These are phyloP conservation scores for Perca flavescens DNA, from an alignment of 2,113 vertebrate species.

Conservation along the genomic window DNA sequence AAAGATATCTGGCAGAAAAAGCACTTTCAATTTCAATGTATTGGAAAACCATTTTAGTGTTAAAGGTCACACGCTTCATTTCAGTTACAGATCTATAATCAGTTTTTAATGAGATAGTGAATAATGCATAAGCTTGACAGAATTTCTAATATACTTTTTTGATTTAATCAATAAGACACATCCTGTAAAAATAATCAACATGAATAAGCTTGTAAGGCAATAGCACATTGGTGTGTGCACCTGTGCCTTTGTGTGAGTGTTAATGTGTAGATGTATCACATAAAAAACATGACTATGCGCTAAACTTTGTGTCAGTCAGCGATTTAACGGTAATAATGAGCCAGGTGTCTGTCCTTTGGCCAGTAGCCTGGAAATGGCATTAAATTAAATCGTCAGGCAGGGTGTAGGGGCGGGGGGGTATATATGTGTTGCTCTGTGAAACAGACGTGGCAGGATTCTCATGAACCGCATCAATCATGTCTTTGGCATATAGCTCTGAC, in stretches of 20 bases:
- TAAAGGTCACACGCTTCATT: constrained; percentile 36
- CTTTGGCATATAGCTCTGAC: constrained; percentile 27
- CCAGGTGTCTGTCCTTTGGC: constrained; percentile 70
- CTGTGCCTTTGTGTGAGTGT: background rate
- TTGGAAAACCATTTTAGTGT: constrained; percentile 24
- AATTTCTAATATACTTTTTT: constrained; percentile 30
- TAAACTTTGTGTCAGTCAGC: constrained; percentile 66
- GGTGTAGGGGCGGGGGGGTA: background rate
- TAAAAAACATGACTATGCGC: constrained; percentile 33
- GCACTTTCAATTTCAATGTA: background rate
- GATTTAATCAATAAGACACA: constrained; percentile 36
- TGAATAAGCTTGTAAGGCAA: background rate
- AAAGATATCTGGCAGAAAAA: background rate
- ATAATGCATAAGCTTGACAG: constrained; percentile 40
- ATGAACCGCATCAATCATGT: constrained; percentile 63
- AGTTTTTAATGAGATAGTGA: constrained; percentile 37
- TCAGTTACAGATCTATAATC: constrained; percentile 3
- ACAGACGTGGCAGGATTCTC: constrained; percentile 50
- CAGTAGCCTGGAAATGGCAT: constrained; percentile 66
- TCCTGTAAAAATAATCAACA: constrained; percentile 46
- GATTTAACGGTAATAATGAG: constrained; percentile 56
- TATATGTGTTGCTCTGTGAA: background rate
- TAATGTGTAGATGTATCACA: constrained; percentile 24
- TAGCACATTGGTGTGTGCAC: background rate
- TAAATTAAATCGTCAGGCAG: constrained; percentile 48